Conservation (phyloP, 2,113 vertebrate genomes). For the Colaptes auratus region DNA sequence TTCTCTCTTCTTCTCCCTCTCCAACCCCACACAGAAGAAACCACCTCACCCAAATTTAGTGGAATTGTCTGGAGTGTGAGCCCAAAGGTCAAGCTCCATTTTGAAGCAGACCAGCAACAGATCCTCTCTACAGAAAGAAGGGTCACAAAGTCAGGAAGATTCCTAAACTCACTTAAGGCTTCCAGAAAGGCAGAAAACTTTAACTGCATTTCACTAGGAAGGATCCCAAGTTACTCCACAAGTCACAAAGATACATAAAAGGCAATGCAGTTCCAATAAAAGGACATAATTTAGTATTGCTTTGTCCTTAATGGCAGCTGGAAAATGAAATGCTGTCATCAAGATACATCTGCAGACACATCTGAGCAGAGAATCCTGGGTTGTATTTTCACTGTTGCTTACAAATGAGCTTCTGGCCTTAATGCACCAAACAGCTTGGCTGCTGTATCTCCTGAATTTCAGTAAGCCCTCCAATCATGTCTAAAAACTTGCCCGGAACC, state of each 20-base stretch:
- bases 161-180: background rate
- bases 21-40: background rate
- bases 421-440: background rate
- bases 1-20: background rate
- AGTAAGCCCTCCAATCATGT: background rate
- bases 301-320: background rate
- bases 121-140: background rate
- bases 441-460: accelerated
- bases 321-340: background rate
- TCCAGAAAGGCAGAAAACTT: background rate
- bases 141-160: background rate
- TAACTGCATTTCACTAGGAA: background rate
- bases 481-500: background rate
- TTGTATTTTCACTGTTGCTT: background rate
- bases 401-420: background rate
- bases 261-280: background rate
- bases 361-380: accelerated
- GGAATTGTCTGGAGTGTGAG: background rate
- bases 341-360: background rate
- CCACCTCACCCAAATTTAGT: background rate
- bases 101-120: background rate
- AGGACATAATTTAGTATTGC: background rate
- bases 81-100: background rate
- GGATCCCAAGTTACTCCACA: background rate
- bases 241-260: background rate